These are phyloP conservation scores for Polia nebulosa DNA, from an alignment of 2,888 invertebrate species.

Conservation along the genomic window DNA sequence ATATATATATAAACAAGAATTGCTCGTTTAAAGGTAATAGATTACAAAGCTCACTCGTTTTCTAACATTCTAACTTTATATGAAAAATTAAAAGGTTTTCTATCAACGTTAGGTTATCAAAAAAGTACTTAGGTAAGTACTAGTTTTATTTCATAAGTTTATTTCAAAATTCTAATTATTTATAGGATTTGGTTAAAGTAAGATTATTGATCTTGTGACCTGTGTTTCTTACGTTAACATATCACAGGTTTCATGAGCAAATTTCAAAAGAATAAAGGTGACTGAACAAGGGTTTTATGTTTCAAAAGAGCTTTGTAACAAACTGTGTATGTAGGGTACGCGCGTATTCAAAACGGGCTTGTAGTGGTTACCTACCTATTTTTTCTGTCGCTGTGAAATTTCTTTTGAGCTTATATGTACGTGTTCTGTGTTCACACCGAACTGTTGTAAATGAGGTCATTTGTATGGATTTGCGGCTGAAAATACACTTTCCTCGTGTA, in stretches of 20 bases:
- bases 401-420: constrained; percentile 55
- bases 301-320: constrained; percentile 75
- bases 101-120: background rate
- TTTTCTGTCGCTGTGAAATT: constrained; percentile 60
- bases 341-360: constrained; percentile 61
- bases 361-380: constrained; percentile 38
- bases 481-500: constrained; percentile 23
- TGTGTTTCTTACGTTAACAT: constrained; percentile 42
- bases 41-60: background rate
- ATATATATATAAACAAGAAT: no score
- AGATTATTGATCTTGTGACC: constrained; percentile 15
- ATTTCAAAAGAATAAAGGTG: constrained; percentile 67
- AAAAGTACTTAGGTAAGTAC: background rate
- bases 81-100: background rate
- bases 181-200: background rate
- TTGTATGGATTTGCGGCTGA: constrained; percentile 29
- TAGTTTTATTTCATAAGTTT: background rate
- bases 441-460: constrained; percentile 58
- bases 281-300: constrained; percentile 73
- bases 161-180: background rate
- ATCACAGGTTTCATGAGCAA: constrained; percentile 53
- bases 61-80: background rate
- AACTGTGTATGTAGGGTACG: constrained; percentile 60
- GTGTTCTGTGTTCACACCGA: constrained; percentile 36
- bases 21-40: no score